A percentile compares a stretch with the other conserved stretches of the same genome.
Evolutionary conservation across 2,113 vertebrate genomes (phyloP).

Genomic region (Trogon melanurus): DNA sequence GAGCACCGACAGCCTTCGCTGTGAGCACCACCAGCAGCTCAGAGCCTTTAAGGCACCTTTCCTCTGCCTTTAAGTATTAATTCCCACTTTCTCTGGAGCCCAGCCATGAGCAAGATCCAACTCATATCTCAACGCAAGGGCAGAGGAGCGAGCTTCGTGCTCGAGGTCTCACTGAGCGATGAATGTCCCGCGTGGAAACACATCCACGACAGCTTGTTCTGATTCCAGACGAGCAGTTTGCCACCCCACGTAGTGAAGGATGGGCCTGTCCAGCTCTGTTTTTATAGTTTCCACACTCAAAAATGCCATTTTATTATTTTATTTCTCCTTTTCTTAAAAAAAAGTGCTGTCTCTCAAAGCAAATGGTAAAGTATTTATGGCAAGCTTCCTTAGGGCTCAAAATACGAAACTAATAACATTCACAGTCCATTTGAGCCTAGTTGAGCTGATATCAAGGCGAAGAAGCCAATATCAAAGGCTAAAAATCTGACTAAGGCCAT

Average conservation of each 20-base stretch:
- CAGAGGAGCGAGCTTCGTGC: fast-evolving
- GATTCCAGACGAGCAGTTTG: neutral
- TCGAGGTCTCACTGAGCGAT: fast-evolving
- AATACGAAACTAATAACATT: neutral
- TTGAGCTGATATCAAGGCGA: neutral
- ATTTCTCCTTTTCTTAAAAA: neutral
- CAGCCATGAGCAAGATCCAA: neutral
- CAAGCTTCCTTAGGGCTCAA: neutral
- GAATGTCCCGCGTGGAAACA: fast-evolving
- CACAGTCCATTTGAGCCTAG: neutral
- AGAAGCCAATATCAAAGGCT: neutral
- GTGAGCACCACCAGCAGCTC: neutral
- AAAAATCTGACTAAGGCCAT: neutral
- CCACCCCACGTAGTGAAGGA: fast-evolving
- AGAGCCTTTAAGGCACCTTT: neutral
- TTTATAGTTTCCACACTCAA: neutral
- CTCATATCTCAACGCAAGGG: fast-evolving
- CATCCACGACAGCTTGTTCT: fast-evolving
- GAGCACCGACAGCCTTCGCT: neutral
- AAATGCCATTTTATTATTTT: neutral
- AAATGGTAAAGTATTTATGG: neutral
- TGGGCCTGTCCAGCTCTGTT: fast-evolving
- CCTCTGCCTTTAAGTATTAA: neutral
- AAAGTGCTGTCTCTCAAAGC: neutral
- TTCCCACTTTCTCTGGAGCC: neutral